Base-by-base conservation (phyloP, 1,140 invertebrate species). In the Ylistrum balloti region DNA sequence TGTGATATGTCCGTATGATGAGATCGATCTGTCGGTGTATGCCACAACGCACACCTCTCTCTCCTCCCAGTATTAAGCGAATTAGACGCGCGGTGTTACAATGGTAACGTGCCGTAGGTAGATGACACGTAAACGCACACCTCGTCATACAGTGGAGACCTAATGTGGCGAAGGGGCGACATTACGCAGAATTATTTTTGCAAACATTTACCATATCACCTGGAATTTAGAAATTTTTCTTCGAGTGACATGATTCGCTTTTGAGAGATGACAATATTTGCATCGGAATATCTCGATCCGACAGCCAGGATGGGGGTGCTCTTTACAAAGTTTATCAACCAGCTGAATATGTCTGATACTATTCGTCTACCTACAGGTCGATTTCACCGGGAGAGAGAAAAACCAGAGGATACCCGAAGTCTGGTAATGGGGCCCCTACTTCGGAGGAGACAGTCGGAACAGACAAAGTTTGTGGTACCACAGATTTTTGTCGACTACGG, bases 401-500 rank as follows among this genome's bases (percentile, higher is more conserved):
- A 92, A 86, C 91, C 91, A 28, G 93, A 94, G 86, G 94, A 95
- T 48, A 94, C 93, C 34, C 92, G 93, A 88, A 93, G 91, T 35
- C 87, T 95, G 15, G 94, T 95, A 35, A 91, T 93, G 86, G 94
- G 93, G 11, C 94, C 94, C 15, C 90, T 93, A 88, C 86, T 94
- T 33, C 88, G 94, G 20, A 93, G 93, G 34, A 89, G 94, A 86
- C 93, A 93, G 85, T 89, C 93, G 38, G 94, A 93, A 89, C 93
- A 95, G 85, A 92, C 94, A 15, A 93, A 93, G 33, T 95, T 95
- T 91, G 94, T 95, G 85, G 94, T 95, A 9, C 94, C 94, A 7
- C 94, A 94, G 90, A 95, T 95, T 33, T 95, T 94, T 90, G 94
- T 95, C 32, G 94, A 95, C 90, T 95, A 95, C 89, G 94, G 94